Percentiles rank a stretch among this genome's conserved stretches.
Conservation (phyloP, 2,888 invertebrate species). For the Trichacis sp. region DNA sequence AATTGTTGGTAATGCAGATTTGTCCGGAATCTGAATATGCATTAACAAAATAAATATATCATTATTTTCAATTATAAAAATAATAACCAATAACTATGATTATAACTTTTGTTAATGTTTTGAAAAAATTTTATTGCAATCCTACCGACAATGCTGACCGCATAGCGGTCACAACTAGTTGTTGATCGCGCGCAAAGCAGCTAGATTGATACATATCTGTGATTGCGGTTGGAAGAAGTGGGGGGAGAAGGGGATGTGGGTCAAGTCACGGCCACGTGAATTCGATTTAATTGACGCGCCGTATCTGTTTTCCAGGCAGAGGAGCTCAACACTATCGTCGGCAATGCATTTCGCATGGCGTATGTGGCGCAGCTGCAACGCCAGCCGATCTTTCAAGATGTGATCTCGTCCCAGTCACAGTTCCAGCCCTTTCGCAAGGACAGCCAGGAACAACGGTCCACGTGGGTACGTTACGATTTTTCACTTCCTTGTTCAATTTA, state of each 20-base stretch:
- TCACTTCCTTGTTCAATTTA: too few species aligned
- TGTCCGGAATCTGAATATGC: too few species aligned
- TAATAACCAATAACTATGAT: too few species aligned
- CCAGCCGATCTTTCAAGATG: constrained; percentile 76
- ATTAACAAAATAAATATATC: too few species aligned
- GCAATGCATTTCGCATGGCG: constrained; percentile 93
- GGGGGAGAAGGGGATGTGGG: constrained; percentile 13
- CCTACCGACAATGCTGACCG: too few species aligned
- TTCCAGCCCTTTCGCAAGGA: constrained; percentile 63
- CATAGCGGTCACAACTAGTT: too few species aligned
- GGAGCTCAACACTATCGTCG: constrained; percentile 87
- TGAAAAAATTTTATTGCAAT: too few species aligned
- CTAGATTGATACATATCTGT: constrained; percentile 17
- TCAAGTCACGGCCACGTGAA: constrained; percentile 21
- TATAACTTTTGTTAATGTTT: too few species aligned
- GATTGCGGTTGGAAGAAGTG: constrained; percentile 1
- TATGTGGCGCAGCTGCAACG: constrained; percentile 87
- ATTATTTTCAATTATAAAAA: too few species aligned
- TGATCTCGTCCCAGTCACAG: constrained; percentile 73
- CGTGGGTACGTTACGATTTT: constrained; percentile 55
- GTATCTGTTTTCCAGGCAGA: constrained; percentile 76
- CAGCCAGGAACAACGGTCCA: constrained; percentile 60
- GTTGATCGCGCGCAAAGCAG: constrained; percentile 13
- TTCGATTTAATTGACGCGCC: constrained; percentile 33
- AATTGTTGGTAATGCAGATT: too few species aligned